Evolutionary conservation across 2,797 vertebrate genomes (phyloP).

Genomic region (Champsocephalus esox): DNA sequence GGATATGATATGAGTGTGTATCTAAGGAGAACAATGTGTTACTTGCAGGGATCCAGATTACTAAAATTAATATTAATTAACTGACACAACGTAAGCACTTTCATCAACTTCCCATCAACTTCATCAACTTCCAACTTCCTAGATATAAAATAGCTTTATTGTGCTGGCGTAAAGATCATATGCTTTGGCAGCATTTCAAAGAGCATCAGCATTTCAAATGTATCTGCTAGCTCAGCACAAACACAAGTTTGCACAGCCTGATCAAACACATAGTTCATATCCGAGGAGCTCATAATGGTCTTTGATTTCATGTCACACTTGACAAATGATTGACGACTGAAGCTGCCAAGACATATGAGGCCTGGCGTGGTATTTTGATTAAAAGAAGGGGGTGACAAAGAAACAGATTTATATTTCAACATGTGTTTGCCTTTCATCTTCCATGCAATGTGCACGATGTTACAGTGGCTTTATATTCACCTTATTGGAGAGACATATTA

Average conservation of each 20-base stretch:
- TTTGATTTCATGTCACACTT: conserved; percentile 71
- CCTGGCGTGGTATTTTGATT: conserved; percentile 58
- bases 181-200: conserved; percentile 75
- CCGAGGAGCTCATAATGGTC: conserved; percentile 62
- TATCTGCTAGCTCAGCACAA: conserved; percentile 61
- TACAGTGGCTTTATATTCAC: neutral
- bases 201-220: conserved; percentile 59
- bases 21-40: conserved; percentile 6
- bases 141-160: conserved; percentile 56
- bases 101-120: conserved; percentile 44
- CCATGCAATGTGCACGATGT: conserved; percentile 12
- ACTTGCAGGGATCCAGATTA: conserved; percentile 37
- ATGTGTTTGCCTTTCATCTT: conserved; percentile 54
- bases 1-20: neutral
- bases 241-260: conserved; percentile 43
- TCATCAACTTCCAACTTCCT: conserved; percentile 38
- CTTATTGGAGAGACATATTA: conserved; percentile 7
- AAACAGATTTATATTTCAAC: conserved; percentile 54
- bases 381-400: conserved; percentile 60
- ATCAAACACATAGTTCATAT: conserved; percentile 74
- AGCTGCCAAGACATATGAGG: conserved; percentile 64
- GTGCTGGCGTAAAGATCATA: conserved; percentile 47
- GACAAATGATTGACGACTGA: conserved; percentile 70
- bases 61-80: conserved; percentile 33
- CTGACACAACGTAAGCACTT: conserved; percentile 43